Base-by-base conservation (phyloP, 1,140 invertebrate species). In the Philopotamus ludificatus region DNA sequence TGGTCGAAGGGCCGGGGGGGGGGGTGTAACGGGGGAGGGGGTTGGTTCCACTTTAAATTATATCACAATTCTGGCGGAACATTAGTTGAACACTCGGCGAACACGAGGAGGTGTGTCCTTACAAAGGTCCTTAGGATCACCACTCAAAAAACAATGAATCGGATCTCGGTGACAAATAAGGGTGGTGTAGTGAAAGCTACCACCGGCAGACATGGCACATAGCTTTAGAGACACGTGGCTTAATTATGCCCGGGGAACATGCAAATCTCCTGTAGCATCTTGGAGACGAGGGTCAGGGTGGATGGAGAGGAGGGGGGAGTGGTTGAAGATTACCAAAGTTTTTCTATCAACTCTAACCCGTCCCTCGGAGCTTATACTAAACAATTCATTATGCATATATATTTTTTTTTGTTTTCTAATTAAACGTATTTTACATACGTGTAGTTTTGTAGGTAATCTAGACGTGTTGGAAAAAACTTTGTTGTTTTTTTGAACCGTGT, bases 141-240 rank as follows among this genome's bases (percentile, higher is more conserved):
- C 23, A 22, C 23, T 15, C 51, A 54, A 54, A 54, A 54, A 54
- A 54, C 51, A 28, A 50, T 50, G 18, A 20, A 50, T 10, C 47
- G 10, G 47, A 4, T 50, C 15, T 12, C 12, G 3, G 4, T 50
- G 18, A 7, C 28, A 34, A 34, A 34, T 34, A 34, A 34, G 28
- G 28, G 28, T 12, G 28, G 4, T 12, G 12, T 34, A n/a, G n/a
- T n/a, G n/a, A 7, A 34, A 34, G 4, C 28, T 7, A 12, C 12
- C 4, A 34, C 12, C 4, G 4, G 4, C 12, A 7, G 28, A 34
- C 12, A 34, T 34, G 4, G 28, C 12, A 7, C 12, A 12, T 12
- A 34, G 28, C 28, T 4, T 34, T 34, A 12, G 28, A 12, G 28
- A 34, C 28, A 34, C 28, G 12, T 12, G 28, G 28, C 12, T 12